Base-by-base conservation (phyloP, 1,140 invertebrate species). In the Pristionchus pacificus region DNA sequence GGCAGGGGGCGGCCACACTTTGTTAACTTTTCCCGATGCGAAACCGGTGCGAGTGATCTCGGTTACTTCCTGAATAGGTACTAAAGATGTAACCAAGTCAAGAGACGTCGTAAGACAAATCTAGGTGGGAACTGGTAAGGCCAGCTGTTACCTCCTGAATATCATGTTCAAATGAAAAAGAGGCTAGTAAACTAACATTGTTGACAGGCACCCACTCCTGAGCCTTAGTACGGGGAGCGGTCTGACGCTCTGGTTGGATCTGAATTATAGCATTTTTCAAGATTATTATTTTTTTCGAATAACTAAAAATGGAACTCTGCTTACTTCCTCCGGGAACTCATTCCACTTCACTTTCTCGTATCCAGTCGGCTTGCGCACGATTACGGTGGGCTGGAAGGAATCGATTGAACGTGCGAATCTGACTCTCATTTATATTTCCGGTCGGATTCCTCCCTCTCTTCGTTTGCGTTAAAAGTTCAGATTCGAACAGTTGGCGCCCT, bases 131-230 rank as follows among this genome's bases (percentile, higher is more conserved):
- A 19, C 30, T 65, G 38, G 38, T 19, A 65, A 30, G 62, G 14
- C 62, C 30, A 65, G n/a, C 29, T 32, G 13, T 27, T 13, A 32
- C 30, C 14, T 14, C 14, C n/a, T 57, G n/a, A 30, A 60, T 25
- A 24, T 13, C 24, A 24, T 10, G 10, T 10, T 10, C 24, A 10
- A 30, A 13, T 31, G 49, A 59, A 30, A 29, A 65, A 6, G 24
- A 65, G 25, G 27, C 3, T 59, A 30, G 31, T 6, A 58, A 24
- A 68, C 69, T 32, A 15, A 74, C 71, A 55, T 75, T 57, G 68
- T 75, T 72, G 38, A 73, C 71, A 15, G 74, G 74, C 13, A 73
- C 71, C 70, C 71, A 75, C 15, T 75, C 74, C 33, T 75, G 74
- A 38, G 67, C 60, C 61, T 75, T 75, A 2, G 67, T 67, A 32